A percentile compares a stretch with the other conserved stretches of the same genome.
phyloP scores from a whole-genome alignment of 2,797 vertebrate genomes.

The Sebastes diploproa region DNA sequence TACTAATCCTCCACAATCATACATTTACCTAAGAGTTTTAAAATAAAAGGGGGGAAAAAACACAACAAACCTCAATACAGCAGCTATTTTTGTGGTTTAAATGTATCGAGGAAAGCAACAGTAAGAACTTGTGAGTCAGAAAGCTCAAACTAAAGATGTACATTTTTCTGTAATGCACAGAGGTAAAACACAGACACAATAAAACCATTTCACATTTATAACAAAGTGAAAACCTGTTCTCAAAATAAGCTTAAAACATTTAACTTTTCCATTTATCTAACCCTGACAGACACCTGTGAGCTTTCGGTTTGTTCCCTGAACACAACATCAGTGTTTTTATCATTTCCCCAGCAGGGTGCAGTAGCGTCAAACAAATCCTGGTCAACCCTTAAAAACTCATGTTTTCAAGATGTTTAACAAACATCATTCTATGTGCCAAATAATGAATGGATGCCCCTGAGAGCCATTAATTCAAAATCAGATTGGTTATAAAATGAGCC shows the following conservation, averaged over 20 bases:
- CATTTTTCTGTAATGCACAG: not conserved
- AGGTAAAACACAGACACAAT: not conserved
- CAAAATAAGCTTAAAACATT: not conserved
- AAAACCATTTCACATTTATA: not conserved
- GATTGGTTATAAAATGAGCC: too few species aligned
- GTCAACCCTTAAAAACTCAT: not conserved
- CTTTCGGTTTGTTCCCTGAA: not conserved
- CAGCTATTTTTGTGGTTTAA: not conserved
- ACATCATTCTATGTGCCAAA: not conserved
- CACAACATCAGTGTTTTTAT: not conserved
- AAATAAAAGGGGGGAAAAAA: not conserved
- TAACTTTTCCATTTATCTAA: not conserved
- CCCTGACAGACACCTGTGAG: not conserved
- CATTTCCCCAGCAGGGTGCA: constrained; percentile 32
- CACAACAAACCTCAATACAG: not conserved
- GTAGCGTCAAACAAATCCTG: not conserved
- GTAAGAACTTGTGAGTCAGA: not conserved
- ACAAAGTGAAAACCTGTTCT: not conserved
- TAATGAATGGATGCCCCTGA: not conserved
- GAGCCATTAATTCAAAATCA: not conserved
- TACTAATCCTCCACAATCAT: not conserved
- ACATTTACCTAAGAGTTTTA: not conserved
- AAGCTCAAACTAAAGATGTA: not conserved
- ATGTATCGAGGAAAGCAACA: not conserved
- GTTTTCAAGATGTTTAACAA: not conserved